Evolutionary conservation across 2,797 vertebrate genomes (phyloP), one percentile per base, ranked within the genome.

Genomic region (Nyctalus aviator): DNA sequence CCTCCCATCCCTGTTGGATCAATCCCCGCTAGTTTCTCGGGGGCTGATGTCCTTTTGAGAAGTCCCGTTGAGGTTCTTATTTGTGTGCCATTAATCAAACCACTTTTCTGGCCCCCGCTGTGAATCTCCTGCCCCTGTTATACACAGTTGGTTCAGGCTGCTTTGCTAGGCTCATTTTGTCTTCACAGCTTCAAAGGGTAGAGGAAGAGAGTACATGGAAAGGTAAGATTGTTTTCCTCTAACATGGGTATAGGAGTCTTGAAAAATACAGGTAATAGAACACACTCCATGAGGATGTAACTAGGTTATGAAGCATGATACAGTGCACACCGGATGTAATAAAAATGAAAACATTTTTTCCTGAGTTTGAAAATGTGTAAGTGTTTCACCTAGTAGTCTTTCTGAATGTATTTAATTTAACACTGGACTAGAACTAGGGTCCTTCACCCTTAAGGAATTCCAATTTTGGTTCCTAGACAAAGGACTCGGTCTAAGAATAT

Each of bases 331-430:
- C 9, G 8, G 27, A 82, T 55, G 71, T 71, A 37, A 44, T 76
- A 30, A 59, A 64, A 64, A 50, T 8, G 53, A 75, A 50, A 59
- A 66, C 44, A 8, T 7, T 37, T 83, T 87, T 87, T 89, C 6
- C 14, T 85, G 41, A 81, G 59, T 62, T 71, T 82, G 32, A 41
- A 73, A 23, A 48, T 66, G n/a, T 66, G 14, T 64, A 15, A n/a
- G 6, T n/a, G n/a, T 79, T 83, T 37, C 14, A 2, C 21, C 23
- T 78, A 53, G 14, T 9, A 76, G n/a, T 37, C 17, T 75, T 90
- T 83, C 46, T 15, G 48, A 41, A 35, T 82, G 7, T 87, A n/a
- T 90, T 89, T 81, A 32, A 46, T 48, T 91, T 78, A 88, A 46
- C 41, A 48, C 7, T 81, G 66, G 48, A 13, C 57, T 35, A 82